Evolutionary conservation across 2,888 invertebrate genomes (phyloP).

Genomic region (Troglohyphantes excavatus): DNA sequence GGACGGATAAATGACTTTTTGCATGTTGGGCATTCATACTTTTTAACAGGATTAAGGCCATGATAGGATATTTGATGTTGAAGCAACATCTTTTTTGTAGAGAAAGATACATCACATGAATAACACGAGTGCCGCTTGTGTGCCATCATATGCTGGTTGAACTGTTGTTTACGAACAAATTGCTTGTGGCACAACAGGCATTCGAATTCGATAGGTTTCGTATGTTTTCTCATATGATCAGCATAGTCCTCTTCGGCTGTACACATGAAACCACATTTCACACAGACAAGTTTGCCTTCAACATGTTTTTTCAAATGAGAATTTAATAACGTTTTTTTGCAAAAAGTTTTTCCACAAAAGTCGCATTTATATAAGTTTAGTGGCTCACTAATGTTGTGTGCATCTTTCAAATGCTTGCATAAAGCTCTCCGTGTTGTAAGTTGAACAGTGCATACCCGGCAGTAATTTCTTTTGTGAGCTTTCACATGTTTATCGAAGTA

Average conservation of each 20-base stretch:
- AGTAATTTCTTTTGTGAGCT: conserved; percentile 81
- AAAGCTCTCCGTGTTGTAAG: conserved; percentile 81
- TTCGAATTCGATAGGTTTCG: conserved; percentile 80
- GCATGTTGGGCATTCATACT: conserved; percentile 81
- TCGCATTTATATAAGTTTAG: conserved; percentile 80
- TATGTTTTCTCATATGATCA: conserved; percentile 81
- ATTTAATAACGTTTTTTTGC: conserved; percentile 80
- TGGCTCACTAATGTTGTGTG: conserved; percentile 80
- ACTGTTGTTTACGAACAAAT: conserved; percentile 81
- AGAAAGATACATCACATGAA: conserved; percentile 80
- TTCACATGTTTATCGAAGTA: conserved; percentile 80
- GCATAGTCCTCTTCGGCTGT: conserved; percentile 79
- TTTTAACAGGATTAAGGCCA: conserved; percentile 79
- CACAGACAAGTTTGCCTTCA: conserved; percentile 80
- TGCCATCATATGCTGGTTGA: conserved; percentile 81
- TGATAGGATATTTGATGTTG: conserved; percentile 81
- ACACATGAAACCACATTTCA: conserved; percentile 81
- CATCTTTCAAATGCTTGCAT: conserved; percentile 80
- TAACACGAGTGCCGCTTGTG: conserved; percentile 81
- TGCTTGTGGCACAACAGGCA: conserved; percentile 81
- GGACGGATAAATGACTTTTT: conserved; percentile 80
- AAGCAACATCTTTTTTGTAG: conserved; percentile 80
- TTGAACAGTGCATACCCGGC: conserved; percentile 80
- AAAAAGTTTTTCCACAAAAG: conserved; percentile 81
- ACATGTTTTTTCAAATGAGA: conserved; percentile 81